Base-by-base conservation (phyloP, 2,797 vertebrate genomes). In the Cossypha caffra region DNA sequence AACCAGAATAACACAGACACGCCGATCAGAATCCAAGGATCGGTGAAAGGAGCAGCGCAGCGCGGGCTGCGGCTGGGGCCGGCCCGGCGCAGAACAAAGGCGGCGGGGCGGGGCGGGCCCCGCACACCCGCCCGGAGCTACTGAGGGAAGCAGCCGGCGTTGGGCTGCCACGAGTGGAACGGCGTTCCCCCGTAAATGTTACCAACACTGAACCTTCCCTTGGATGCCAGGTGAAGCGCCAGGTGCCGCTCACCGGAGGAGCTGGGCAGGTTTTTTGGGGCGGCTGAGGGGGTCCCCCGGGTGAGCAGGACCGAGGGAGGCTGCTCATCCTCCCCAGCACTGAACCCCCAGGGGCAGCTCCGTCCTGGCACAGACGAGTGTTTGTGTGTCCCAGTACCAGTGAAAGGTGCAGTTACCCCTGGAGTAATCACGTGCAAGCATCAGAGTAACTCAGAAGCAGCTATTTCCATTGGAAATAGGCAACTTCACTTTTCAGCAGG, bases 201-300 rank as follows among this genome's bases (percentile, higher is more conserved):
- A 33, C 0, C 1, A 54, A 38, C 58, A 42, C n/a, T 48, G 37
- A 72, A 23, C 29, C 26, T 55, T 57, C n/a, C 37, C 21, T 1
- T 5, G 1, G 13, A 17, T 12, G 31, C 13, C 50, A 8, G 72
- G 10, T 0, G 1, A 35, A 54, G 63, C 6, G 31, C 58, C 29
- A 4, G 35, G 48, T 55, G 10, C 58, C 5, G n/a, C 11, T 50
- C 1, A 1, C 20, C 0, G 0, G 26, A 38, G 42, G 42, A 77
- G 58, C 66, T 1, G 1, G 47, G 48, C 40, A 4, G 47, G 55
- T 38, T 38, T 38, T 40, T 26, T 0, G 7, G 58, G 42, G 33
- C 21, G n/a, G 7, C 54, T 23, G 1, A 3, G n/a, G 21, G 21
- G 26, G 2, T 1, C 40, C 11, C 42, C 21, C 0, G 0, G 31